phyloP scores from a whole-genome alignment of 2,888 invertebrate species.

The Hyposoter dolosus region DNA sequence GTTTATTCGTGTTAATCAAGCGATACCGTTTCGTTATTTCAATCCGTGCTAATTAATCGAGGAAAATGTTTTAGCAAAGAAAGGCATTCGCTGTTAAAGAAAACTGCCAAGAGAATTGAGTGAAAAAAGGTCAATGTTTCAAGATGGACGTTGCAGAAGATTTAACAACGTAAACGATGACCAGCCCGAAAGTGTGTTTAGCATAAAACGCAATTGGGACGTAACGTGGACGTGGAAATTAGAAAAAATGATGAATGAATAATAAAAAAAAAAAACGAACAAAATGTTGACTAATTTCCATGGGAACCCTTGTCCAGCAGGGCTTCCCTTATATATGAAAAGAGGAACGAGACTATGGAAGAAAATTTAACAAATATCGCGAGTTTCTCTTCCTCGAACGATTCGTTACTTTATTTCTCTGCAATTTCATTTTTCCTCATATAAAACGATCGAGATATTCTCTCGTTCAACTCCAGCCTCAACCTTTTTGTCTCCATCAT shows the following conservation, averaged over 20 bases:
- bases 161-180: too few relatives aligned
- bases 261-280: background rate
- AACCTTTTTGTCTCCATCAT: background rate
- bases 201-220: too few relatives aligned
- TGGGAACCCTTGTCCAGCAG: too few relatives aligned
- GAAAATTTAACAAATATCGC: background rate
- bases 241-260: background rate
- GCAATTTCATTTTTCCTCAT: background rate
- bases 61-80: background rate
- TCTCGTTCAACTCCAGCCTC: background rate
- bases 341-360: too few relatives aligned
- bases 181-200: too few relatives aligned
- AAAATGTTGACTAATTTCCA: background rate
- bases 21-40: background rate
- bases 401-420: slow-evolving; percentile 8
- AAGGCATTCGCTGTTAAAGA: too few relatives aligned
- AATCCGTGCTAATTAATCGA: background rate
- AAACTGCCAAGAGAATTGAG: too few relatives aligned
- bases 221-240: too few relatives aligned
- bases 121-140: too few relatives aligned
- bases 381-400: background rate
- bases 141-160: too few relatives aligned
- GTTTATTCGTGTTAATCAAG: background rate
- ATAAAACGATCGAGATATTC: background rate
- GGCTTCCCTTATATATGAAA: background rate